Evolutionary conservation across 2,797 vertebrate species (phyloP).

Genomic region (Karalla daura): DNA sequence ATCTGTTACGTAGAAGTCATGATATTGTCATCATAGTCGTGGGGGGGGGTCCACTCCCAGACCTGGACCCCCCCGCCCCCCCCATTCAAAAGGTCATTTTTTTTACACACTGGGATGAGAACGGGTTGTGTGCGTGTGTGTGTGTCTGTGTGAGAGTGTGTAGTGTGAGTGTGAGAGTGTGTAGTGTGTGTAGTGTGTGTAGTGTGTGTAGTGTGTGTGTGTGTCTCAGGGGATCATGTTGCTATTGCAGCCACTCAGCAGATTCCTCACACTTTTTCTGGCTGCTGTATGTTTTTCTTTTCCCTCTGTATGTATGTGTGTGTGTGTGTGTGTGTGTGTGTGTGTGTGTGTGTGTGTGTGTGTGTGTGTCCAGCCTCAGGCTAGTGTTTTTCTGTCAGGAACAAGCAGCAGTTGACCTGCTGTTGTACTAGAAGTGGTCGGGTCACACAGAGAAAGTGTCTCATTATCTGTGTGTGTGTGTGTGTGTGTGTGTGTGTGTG

Average conservation of each 20-base stretch:
- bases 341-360: conserved; percentile 35
- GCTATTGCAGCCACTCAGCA: conserved; percentile 76
- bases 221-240: conserved; percentile 66
- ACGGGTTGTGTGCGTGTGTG: conserved; percentile 4
- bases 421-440: conserved; percentile 58
- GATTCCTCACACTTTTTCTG: conserved; percentile 73
- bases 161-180: conserved; percentile 11
- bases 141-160: neutral
- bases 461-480: conserved; percentile 15
- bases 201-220: neutral
- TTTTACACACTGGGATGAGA: too few relatives aligned
- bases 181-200: conserved; percentile 14
- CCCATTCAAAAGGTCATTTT: too few relatives aligned
- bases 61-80: too few relatives aligned
- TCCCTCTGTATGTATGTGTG: conserved; percentile 10
- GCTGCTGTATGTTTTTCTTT: conserved; percentile 52
- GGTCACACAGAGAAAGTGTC: conserved; percentile 39
- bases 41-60: too few relatives aligned
- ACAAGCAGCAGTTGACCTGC: conserved; percentile 69
- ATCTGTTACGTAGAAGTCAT: too few relatives aligned
- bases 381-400: conserved; percentile 67
- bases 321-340: conserved; percentile 22
- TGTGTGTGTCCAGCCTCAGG: conserved; percentile 58
- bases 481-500: conserved; percentile 32
- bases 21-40: too few relatives aligned